These are phyloP conservation scores for Desoria tigrina DNA, from an alignment of 2,888 invertebrate genomes.

Conservation along the genomic window DNA sequence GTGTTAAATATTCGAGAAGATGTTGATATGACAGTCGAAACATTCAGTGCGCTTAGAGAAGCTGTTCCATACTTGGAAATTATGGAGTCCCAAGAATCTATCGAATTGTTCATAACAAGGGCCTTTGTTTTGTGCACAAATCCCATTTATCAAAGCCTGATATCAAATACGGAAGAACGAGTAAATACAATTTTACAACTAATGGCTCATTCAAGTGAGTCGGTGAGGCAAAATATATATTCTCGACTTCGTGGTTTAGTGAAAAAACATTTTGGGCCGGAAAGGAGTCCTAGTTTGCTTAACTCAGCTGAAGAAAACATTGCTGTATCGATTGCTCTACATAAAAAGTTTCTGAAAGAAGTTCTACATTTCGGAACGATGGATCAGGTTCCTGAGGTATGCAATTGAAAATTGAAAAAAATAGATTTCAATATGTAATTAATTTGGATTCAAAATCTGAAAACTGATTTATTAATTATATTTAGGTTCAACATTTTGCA, in stretches of 20 bases:
- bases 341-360: constrained; percentile 17
- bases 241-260: not conserved
- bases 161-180: constrained; percentile 14
- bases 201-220: constrained; percentile 12
- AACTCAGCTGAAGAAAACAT: constrained; percentile 7
- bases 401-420: too few species aligned
- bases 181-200: constrained; percentile 5
- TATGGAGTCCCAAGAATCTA: constrained; percentile 8
- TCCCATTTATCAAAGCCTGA: constrained; percentile 15
- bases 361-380: constrained; percentile 8
- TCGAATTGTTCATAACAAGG: constrained; percentile 5
- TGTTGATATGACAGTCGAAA: constrained; percentile 18
- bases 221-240: constrained; percentile 9
- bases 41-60: constrained; percentile 9
- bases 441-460: too few species aligned
- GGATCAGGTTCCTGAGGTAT: constrained; percentile 10
- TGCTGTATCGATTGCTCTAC: constrained; percentile 5
- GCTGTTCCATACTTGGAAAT: constrained; percentile 12
- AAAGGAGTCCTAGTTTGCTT: not conserved
- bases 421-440: too few species aligned
- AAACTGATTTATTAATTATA: not conserved
- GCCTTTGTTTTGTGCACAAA: constrained; percentile 16
- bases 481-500: constrained; percentile 19
- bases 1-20: constrained; percentile 14
- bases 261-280: constrained; percentile 16